Evolutionary conservation across 2,888 invertebrate species (phyloP).

Genomic region (Orchesellides sinensis): DNA sequence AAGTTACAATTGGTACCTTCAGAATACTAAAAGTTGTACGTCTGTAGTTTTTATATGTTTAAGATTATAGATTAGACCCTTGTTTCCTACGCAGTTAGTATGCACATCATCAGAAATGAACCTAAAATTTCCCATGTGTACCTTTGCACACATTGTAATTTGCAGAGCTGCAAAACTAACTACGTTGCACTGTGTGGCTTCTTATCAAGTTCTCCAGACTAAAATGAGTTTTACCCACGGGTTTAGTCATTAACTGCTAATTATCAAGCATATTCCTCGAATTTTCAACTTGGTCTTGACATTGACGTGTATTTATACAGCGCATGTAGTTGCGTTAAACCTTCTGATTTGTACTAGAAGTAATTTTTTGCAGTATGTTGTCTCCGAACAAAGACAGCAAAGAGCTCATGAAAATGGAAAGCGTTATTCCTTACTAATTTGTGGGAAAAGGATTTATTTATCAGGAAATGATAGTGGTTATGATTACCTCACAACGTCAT

Average conservation of each 20-base stretch:
- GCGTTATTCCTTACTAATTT: too few species aligned
- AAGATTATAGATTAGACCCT: too few species aligned
- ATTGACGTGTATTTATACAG: not conserved
- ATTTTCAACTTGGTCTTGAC: not conserved
- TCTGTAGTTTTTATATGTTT: too few species aligned
- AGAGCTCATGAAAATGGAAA: not conserved
- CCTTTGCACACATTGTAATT: not conserved
- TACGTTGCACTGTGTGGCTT: not conserved
- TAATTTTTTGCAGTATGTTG: too few species aligned
- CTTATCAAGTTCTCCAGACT: not conserved
- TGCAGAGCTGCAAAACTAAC: not conserved
- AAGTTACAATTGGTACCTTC: too few species aligned
- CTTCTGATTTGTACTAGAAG: too few species aligned
- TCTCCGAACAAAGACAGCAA: not conserved
- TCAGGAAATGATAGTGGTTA: not conserved
- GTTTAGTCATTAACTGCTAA: not conserved
- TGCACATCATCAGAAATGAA: too few species aligned
- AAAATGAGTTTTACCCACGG: constrained; percentile 36
- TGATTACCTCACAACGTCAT: not conserved
- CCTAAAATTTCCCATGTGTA: not conserved
- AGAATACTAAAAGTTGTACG: too few species aligned
- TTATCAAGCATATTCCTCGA: not conserved
- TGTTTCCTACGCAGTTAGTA: too few species aligned
- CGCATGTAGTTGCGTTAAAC: too few species aligned
- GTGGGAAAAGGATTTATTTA: too few species aligned